A percentile compares a stretch with the other conserved stretches of the same genome.
Evolutionary conservation across 2,888 invertebrate genomes (phyloP).

Genomic region (Argynnis bischoffii): DNA sequence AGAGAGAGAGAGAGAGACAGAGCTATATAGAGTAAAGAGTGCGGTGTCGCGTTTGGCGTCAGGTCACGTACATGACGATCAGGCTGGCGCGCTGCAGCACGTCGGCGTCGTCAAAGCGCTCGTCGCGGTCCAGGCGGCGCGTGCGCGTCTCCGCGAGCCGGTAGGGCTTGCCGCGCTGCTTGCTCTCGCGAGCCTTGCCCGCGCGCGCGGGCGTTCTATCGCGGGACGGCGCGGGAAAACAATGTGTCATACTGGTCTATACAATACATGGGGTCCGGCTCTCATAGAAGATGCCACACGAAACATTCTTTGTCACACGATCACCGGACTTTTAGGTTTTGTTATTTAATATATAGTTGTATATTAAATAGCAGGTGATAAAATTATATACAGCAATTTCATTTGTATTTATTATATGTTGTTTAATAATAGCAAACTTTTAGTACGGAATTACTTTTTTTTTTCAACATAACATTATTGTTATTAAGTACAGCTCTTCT

Average conservation of each 20-base stretch:
- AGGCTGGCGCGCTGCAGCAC: slow-evolving; percentile 93
- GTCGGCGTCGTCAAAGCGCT: slow-evolving; percentile 88
- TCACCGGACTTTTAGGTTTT: not conserved
- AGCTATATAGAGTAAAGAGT: not conserved
- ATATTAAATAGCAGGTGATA: not conserved
- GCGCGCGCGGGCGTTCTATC: not conserved
- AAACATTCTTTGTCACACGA: not conserved
- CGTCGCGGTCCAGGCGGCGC: slow-evolving; percentile 79
- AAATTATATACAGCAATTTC: not conserved
- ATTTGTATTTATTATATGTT: not conserved
- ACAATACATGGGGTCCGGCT: not conserved
- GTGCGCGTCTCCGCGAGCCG: slow-evolving; percentile 75
- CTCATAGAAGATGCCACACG: not conserved
- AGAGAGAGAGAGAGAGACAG: too few species aligned
- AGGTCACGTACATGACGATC: slow-evolving; percentile 90
- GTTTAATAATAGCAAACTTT: not conserved
- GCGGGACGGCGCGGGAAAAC: slow-evolving; percentile 46
- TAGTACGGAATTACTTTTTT: too few species aligned
- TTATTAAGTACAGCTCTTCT: not conserved
- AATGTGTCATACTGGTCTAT: slow-evolving; percentile 34
- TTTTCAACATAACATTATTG: not conserved
- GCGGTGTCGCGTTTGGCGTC: slow-evolving; percentile 37
- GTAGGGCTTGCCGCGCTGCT: slow-evolving; percentile 69
- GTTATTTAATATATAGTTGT: not conserved
- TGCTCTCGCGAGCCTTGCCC: slow-evolving; percentile 44